Evolutionary conservation across 2,113 vertebrate genomes (phyloP).

Genomic region (Todiramphus saurophagus): DNA sequence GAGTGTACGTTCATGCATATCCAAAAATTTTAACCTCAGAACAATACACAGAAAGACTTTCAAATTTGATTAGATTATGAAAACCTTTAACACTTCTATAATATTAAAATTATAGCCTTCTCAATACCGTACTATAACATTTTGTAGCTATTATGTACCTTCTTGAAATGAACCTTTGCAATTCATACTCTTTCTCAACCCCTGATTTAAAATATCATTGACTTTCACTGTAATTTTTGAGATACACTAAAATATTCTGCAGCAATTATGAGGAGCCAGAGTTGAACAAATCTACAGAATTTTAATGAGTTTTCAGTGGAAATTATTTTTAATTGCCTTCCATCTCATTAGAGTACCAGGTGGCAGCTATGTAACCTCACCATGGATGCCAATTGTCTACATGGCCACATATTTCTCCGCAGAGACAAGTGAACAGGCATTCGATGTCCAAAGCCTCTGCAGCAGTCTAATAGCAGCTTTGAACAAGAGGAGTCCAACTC

Average conservation of each 20-base stretch:
- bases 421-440: slow-evolving; percentile 12
- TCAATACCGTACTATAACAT: neutral
- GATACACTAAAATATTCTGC: neutral
- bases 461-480: neutral
- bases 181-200: neutral
- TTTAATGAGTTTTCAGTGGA: slow-evolving; percentile 33
- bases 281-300: slow-evolving; percentile 23
- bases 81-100: neutral
- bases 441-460: neutral
- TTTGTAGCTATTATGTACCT: neutral
- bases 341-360: slow-evolving; percentile 43
- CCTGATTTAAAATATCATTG: neutral
- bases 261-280: slow-evolving; percentile 11
- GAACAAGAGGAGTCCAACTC: neutral
- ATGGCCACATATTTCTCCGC: neutral
- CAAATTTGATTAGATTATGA: neutral
- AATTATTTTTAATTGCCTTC: slow-evolving; percentile 70
- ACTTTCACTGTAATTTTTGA: neutral
- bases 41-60: neutral
- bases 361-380: slow-evolving; percentile 41
- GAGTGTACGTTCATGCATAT: neutral
- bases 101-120: neutral
- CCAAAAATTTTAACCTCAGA: neutral
- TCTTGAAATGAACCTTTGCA: neutral
- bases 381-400: neutral